Base-by-base conservation (phyloP, 2,113 vertebrate species). In the Myiopsitta monachus region DNA sequence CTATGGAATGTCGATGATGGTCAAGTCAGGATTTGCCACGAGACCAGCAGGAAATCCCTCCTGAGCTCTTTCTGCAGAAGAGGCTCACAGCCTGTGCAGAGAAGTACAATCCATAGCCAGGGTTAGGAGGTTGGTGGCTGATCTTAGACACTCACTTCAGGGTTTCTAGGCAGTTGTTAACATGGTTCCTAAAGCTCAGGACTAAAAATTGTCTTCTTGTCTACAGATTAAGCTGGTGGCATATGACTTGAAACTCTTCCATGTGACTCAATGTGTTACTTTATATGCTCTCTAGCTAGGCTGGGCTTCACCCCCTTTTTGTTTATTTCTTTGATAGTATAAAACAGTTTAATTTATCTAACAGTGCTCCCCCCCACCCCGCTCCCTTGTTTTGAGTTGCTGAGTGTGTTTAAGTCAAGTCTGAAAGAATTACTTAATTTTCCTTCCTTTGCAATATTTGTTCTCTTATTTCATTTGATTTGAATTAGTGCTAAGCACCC, bases 21-120 rank as follows among this genome's bases (percentile, higher is more conserved):
- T 51, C 33, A 28, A 14, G n/a, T 26, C 44, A 54, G 31, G 70
- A 10, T 7, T 70, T 52, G 13, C 19, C 24, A 24, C 0, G 0
- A 41, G 47, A 44, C n/a, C 67, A 28, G 47, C 1, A 33, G 82
- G 67, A 88, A 72, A 75, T 33, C 9, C 64, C 49, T 88, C 23
- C 31, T 28, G 61, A 47, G 43, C 10, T 51, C 5, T 14, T 43
- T 70, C 70, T 78, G 73, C 41, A 39, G 68, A 46, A 52, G 59
- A 36, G 18, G 30, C 44, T 90, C 3, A 1, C 7, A 72, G 62
- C 62, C 49, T 14, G 0, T 5, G 10, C 0, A 1, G 36, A 64
- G 73, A 75, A 46, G 5, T 10, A 1, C 39, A 26, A 38, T 28
- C 33, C 57, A 36, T 36, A 43, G 39, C 33, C 36, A 73, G 52